Percentiles rank a stretch among this genome's conserved stretches.
Conservation (phyloP, 2,797 vertebrate species). For the Fringilla coelebs region DNA sequence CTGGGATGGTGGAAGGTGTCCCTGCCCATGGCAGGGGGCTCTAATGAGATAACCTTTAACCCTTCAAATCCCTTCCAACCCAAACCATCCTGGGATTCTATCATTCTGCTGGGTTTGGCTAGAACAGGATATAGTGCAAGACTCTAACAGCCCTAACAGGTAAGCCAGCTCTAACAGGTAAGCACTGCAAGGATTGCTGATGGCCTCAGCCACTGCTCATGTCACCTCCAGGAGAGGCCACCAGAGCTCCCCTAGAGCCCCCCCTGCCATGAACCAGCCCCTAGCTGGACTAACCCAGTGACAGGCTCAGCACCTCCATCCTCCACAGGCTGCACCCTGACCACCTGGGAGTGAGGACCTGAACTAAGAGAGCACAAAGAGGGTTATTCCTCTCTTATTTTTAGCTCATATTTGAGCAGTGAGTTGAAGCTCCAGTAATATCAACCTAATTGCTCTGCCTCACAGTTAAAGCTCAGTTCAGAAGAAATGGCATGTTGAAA, state of each 20-base stretch:
- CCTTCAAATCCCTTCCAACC: neutral
- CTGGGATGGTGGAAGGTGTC: neutral
- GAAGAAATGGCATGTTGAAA: neutral
- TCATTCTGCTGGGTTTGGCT: neutral
- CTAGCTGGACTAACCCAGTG: neutral
- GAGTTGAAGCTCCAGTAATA: neutral
- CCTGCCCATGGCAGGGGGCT: neutral
- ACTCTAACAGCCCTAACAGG: fast-evolving
- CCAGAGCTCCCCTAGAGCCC: neutral
- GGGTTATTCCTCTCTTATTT: neutral
- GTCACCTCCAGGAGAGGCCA: too few relatives aligned
- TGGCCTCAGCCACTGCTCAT: neutral
- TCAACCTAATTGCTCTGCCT: neutral
- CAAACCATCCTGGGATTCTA: neutral
- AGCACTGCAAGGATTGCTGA: neutral
- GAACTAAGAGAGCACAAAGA: neutral
- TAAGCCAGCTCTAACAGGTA: too few relatives aligned
- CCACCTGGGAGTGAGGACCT: neutral
- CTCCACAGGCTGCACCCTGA: neutral
- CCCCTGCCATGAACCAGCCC: neutral
- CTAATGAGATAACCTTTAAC: neutral
- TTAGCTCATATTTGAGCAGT: neutral
- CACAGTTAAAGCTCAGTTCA: neutral
- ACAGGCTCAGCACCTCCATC: neutral
- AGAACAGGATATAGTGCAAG: neutral